Percentiles rank a stretch among this genome's conserved stretches.
phyloP scores from a whole-genome alignment of 2,113 vertebrate genomes.

The Sander vitreus region DNA sequence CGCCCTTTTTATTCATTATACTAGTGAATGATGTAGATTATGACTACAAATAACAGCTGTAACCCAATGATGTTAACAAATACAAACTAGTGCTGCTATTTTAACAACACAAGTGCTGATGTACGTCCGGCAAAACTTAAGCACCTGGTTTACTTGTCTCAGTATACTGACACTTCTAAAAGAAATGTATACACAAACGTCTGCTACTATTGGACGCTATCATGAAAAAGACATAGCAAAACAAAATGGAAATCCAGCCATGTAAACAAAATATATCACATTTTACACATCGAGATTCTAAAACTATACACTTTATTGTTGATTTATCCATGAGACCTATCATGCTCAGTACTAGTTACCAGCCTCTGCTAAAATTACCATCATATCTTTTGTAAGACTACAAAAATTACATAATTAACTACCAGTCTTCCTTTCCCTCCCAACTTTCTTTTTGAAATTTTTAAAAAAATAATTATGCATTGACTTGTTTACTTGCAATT shows the following conservation, averaged over 20 bases:
- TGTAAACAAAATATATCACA: conserved; percentile 18
- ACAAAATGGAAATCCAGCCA: conserved; percentile 5
- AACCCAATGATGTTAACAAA: neutral
- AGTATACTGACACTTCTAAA: neutral
- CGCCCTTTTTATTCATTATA: too few species aligned
- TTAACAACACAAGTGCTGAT: neutral
- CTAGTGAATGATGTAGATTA: neutral
- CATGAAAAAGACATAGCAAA: neutral
- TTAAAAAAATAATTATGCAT: neutral
- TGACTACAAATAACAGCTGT: conserved; percentile 7
- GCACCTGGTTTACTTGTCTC: neutral
- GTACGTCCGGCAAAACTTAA: neutral
- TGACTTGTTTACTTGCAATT: neutral
- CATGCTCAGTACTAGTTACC: neutral
- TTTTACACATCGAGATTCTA: neutral
- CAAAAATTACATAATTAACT: neutral
- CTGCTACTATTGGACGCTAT: neutral
- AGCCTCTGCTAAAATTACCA: neutral
- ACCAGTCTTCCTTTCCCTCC: neutral
- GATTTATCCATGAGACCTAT: conserved; percentile 1
- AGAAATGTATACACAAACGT: neutral
- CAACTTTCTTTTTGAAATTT: neutral
- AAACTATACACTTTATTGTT: neutral
- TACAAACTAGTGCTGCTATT: conserved; percentile 1
- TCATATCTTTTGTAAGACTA: neutral